phyloP scores from a whole-genome alignment of 2,888 invertebrate genomes.

The Atherix ibis region DNA sequence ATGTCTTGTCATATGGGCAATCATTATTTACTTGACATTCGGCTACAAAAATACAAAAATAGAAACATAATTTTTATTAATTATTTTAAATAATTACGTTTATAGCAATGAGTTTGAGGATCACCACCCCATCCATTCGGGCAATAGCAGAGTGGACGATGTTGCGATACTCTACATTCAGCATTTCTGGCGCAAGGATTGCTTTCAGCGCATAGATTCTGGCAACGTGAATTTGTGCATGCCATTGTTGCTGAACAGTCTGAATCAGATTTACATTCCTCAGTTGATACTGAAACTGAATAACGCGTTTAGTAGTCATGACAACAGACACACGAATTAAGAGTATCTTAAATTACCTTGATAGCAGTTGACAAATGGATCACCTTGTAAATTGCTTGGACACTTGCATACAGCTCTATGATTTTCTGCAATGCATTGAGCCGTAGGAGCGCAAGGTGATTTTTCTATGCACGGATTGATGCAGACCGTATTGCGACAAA shows the following conservation, averaged over 20 bases:
- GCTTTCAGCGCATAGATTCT: constrained; percentile 60
- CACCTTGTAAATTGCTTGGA: constrained; percentile 53
- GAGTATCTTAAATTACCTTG: constrained; percentile 13
- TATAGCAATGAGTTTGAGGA: constrained; percentile 69
- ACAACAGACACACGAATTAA: background rate
- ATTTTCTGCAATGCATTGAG: constrained; percentile 57
- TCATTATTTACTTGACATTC: constrained; percentile 64
- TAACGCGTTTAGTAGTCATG: background rate
- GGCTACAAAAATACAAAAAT: constrained; percentile 40
- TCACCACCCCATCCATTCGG: constrained; percentile 77
- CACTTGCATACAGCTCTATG: constrained; percentile 69
- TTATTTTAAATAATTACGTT: constrained; percentile 48
- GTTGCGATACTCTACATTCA: constrained; percentile 58
- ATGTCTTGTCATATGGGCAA: constrained; percentile 72
- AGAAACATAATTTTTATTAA: constrained; percentile 2
- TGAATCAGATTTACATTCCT: constrained; percentile 55
- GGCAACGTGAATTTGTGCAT: constrained; percentile 64
- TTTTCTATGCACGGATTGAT: constrained; percentile 54
- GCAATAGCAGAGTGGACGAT: constrained; percentile 71
- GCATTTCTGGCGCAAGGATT: constrained; percentile 71
- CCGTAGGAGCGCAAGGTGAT: constrained; percentile 60
- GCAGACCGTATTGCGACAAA: constrained; percentile 56
- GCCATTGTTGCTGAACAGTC: constrained; percentile 65
- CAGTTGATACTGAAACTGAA: constrained; percentile 35
- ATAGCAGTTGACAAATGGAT: constrained; percentile 66